phyloP scores from a whole-genome alignment of 1,140 invertebrate genomes.

The Globodera rostochiensis region DNA sequence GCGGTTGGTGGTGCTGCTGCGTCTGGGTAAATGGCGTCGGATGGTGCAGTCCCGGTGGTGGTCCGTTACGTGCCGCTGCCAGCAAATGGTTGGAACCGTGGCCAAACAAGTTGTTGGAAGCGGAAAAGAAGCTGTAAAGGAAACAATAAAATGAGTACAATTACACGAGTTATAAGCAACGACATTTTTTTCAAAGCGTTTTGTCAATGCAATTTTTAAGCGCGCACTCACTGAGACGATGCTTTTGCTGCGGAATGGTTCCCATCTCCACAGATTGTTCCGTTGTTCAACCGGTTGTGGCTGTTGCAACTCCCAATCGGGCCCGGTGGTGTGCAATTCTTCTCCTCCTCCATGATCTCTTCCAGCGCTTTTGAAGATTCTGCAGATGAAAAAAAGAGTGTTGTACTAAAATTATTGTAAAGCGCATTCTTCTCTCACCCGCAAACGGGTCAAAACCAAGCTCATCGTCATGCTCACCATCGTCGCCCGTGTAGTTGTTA shows the following conservation, averaged over 20 bases:
- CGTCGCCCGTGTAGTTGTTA: not conserved
- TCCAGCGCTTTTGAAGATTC: constrained; percentile 59
- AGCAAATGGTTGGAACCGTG: constrained; percentile 9
- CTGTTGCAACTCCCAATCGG: not conserved
- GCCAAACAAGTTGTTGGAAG: not conserved
- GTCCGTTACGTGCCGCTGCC: constrained; percentile 12
- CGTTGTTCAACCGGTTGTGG: not conserved
- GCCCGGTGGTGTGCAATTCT: constrained; percentile 24
- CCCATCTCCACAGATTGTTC: not conserved
- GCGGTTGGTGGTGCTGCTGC: constrained; percentile 6
- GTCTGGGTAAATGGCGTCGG: constrained; percentile 1
- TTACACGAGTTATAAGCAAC: too few relatives aligned
- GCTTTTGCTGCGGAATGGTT: not conserved
- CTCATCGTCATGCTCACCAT: constrained; percentile 35
- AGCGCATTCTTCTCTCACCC: constrained; percentile 9
- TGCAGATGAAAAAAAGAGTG: constrained; percentile 36
- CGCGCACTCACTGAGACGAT: not conserved
- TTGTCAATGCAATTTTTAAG: too few relatives aligned
- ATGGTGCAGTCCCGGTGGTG: constrained; percentile 16
- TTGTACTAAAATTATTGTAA: not conserved
- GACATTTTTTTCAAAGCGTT: not conserved
- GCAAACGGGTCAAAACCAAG: constrained; percentile 29
- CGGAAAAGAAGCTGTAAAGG: not conserved
- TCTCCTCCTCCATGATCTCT: constrained; percentile 55
- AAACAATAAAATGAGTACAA: not conserved